Evolutionary conservation across 2,113 vertebrate species (phyloP), one percentile per base, ranked within the genome.

Genomic region (Tamias sibiricus): DNA sequence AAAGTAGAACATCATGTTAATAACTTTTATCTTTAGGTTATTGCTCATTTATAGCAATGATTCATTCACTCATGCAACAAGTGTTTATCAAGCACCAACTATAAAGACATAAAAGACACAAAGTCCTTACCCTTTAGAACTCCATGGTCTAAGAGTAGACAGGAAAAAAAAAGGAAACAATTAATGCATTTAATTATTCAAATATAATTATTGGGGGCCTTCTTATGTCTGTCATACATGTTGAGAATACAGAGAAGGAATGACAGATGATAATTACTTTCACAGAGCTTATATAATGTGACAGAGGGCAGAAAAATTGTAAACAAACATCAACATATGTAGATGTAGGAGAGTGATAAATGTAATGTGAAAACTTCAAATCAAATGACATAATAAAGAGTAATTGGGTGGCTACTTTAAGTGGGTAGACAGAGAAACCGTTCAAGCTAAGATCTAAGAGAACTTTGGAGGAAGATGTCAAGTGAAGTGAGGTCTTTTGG

Each of bases 21-120:
- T 97, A 97, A 97, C 94, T 97, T 98, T 97, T 91, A 97, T 98
- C 92, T 98, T 98, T 97, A 97, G 96, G 59, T 93, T 97, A 95
- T 77, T 98, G 97, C 97, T 97, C 97, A 97, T 95, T 97, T 98
- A 72, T 87, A 95, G 92, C 96, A 94, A 90, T 94, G 94, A 97
- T 96, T 97, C 95, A 96, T 93, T 97, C 84, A 97, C n/a, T 77
- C 22, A 77, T 91, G 90, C 93, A 97, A 96, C 72, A 92, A 95
- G 95, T 92, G 20, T 62, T 97, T 97, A 86, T 87, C 59, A 94
- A 95, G 86, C 28, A 85, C 75, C 37, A 86, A 72, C 74, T 94
- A 52, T 11, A 81, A 68, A 87, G 40, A 68, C 9, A 54, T n/a
- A n/a, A 13, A 93, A 79, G 81, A 91, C 44, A 90, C 28, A 83